These are phyloP conservation scores for Cyprinus carpio DNA, from an alignment of 2,113 vertebrate genomes.

Conservation along the genomic window DNA sequence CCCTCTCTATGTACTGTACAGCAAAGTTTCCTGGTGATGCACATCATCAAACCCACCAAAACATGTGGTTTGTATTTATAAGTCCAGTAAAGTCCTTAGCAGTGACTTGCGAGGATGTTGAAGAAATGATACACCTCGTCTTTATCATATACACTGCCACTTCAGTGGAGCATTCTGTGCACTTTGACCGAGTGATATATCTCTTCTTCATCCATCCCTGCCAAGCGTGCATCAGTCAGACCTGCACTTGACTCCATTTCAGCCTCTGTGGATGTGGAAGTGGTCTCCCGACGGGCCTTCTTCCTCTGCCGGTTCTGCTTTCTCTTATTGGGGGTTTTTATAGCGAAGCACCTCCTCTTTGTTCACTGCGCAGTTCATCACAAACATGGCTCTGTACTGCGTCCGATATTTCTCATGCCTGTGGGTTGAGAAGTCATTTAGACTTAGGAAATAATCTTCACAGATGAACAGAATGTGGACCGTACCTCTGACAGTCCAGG, in stretches of 20 bases:
- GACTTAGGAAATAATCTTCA: neutral
- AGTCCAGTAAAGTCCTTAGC: conserved; percentile 67
- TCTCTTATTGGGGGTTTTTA: too few species aligned
- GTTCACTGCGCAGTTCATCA: neutral
- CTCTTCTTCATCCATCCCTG: conserved; percentile 77
- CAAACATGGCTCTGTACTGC: conserved; percentile 73
- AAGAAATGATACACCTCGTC: conserved; percentile 95
- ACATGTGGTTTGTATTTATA: neutral
- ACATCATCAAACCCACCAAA: neutral
- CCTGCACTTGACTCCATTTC: conserved; percentile 58
- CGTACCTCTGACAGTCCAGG: too few species aligned
- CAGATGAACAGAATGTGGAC: too few species aligned
- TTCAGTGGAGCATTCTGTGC: conserved; percentile 90
- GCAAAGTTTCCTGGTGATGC: neutral
- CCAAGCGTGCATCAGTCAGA: conserved; percentile 50
- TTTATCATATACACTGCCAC: conserved; percentile 93
- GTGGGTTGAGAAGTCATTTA: too few species aligned
- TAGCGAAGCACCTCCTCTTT: neutral
- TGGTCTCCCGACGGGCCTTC: too few species aligned
- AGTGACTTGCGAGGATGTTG: conserved; percentile 92
- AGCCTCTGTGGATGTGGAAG: too few species aligned
- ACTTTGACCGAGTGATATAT: conserved; percentile 89
- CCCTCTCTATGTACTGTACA: neutral
- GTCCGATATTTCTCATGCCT: too few species aligned
- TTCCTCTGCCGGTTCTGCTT: too few species aligned